Evolutionary conservation across 2,888 invertebrate genomes (phyloP).

Genomic region (Philaethria dido): DNA sequence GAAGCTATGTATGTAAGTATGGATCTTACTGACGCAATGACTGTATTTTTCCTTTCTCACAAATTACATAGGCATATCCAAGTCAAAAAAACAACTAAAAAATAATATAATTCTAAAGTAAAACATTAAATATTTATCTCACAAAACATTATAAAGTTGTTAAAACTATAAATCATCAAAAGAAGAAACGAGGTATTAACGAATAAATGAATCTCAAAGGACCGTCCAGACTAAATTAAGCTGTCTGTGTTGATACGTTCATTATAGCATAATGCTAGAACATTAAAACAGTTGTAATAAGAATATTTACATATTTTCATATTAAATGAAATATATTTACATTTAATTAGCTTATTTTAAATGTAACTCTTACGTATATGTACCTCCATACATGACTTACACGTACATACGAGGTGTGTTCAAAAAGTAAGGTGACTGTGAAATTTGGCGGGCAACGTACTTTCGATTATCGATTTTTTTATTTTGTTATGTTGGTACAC

Average conservation of each 20-base stretch:
- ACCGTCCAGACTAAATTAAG: constrained; percentile 3
- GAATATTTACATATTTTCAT: no score
- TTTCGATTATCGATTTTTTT: no score
- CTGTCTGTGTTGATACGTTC: constrained; percentile 2
- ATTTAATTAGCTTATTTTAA: background rate
- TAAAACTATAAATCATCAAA: background rate
- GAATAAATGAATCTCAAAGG: constrained; percentile 19
- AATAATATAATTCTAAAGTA: background rate
- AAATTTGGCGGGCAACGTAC: no score
- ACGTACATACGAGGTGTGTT: no score
- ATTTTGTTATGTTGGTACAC: no score
- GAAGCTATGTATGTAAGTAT: no score
- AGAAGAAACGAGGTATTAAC: background rate
- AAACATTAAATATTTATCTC: background rate
- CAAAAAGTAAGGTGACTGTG: no score
- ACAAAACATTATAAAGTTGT: background rate
- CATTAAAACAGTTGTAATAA: no score
- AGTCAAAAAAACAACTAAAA: background rate
- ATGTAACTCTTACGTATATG: background rate
- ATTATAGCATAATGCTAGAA: background rate
- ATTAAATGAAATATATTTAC: background rate
- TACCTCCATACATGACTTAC: no score
- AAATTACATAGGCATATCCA: background rate
- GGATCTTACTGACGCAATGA: no score
- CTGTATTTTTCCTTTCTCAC: no score